Evolutionary conservation across 1,140 invertebrate genomes (phyloP), one percentile per base, ranked within the genome.

Genomic region (Holcopasites calliopsidis): DNA sequence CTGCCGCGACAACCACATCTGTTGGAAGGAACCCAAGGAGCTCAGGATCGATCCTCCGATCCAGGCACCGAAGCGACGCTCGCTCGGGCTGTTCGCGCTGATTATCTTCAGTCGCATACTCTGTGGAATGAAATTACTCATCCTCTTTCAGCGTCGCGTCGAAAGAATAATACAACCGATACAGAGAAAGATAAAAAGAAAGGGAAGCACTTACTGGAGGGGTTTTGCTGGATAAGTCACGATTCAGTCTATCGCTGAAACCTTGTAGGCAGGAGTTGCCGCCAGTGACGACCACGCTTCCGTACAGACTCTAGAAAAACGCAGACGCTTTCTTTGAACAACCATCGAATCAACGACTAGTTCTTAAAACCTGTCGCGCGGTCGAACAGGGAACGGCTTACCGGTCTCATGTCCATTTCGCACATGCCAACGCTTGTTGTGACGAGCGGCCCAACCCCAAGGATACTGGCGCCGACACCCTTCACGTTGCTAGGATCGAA

Each of bases 1-100:
- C 89, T 98, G 97, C 82, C 97, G 97, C 0, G 97, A 98, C 73
- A 99, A 96, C 98, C 98, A 99, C 96, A 99, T 98, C 91, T 99
- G 98, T 88, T 99, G 98, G 92, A 99, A 99, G 10, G 97, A 97
- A 33, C 98, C 97, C 77, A 99, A 94, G 0, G 97, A 99, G 0
- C 97, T 98, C 31, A 99, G 91, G 79, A 99, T 99, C 0, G 98
- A 99, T 0, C 98, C 98, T 50, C 98, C 98, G 73, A 99, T 98
- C 98, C 98, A 99, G 8, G 97, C 96, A 31, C 97, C 97, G 91
- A 97, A 99, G 44, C 97, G 92, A 57, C 98, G 90, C 91, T 99
- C 98, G 10, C 95, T 94, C 58, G 94, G 94, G 49, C 96, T 95
- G 86, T 96, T 96, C 8, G 95, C 95, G n/a, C 95, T 95, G 76